These are phyloP conservation scores for Nycticryphes semicollaris DNA, from an alignment of 2,113 vertebrate species.

Conservation along the genomic window DNA sequence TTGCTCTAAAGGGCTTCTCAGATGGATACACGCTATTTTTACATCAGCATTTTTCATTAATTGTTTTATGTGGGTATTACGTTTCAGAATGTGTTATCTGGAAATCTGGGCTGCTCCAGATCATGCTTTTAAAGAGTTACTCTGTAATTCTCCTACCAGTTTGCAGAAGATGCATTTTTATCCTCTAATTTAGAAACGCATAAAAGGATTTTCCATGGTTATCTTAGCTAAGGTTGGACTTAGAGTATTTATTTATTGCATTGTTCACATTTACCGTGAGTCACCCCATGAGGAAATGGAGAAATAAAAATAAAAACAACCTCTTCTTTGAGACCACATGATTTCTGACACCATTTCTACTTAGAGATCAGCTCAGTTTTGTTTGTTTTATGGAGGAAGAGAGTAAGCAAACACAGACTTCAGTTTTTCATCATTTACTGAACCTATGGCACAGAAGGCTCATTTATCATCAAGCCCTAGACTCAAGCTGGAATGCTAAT, in stretches of 20 bases:
- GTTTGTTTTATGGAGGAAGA: neutral
- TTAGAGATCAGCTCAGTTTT: neutral
- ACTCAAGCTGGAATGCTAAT: slow-evolving; percentile 28
- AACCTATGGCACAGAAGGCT: neutral
- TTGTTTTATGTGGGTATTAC: slow-evolving; percentile 10
- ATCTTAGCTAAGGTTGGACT: neutral
- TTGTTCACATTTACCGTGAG: slow-evolving; percentile 1
- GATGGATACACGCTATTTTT: neutral
- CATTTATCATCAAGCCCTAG: slow-evolving; percentile 13
- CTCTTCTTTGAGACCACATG: neutral
- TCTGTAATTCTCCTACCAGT: neutral
- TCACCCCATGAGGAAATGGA: neutral
- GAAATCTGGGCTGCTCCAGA: neutral
- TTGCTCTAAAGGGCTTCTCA: neutral
- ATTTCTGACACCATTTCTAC: slow-evolving; percentile 26
- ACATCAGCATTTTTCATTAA: neutral
- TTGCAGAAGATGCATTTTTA: neutral
- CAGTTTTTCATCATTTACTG: slow-evolving; percentile 16
- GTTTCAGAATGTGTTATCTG: neutral
- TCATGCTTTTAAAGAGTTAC: neutral
- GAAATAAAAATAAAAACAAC: slow-evolving; percentile 15
- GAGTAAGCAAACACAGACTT: neutral
- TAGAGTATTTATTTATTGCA: slow-evolving; percentile 32
- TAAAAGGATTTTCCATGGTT: slow-evolving; percentile 1
- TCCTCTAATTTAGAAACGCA: neutral